Conservation (phyloP, 2,888 invertebrate species). For the Ferrisia virgata region DNA sequence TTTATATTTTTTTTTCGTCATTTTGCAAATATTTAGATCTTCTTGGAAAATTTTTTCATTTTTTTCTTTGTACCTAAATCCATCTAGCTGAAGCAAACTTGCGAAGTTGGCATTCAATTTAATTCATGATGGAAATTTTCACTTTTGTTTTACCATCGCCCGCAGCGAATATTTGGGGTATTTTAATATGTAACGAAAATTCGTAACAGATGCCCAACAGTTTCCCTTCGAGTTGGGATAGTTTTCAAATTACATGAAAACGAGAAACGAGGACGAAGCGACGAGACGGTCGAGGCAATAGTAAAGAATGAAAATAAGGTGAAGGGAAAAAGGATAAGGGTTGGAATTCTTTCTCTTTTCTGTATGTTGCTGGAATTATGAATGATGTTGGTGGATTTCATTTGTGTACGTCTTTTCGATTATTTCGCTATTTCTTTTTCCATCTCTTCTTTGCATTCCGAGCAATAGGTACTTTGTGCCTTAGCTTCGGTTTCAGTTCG, state of each 20-base stretch:
- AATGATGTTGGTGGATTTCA: not conserved
- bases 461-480: too few relatives aligned
- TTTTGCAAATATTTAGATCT: not conserved
- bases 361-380: not conserved
- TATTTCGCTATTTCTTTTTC: not conserved
- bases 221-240: not conserved
- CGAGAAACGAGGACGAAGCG: too few relatives aligned
- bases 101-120: not conserved
- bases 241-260: not conserved
- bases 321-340: not conserved
- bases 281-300: too few relatives aligned
- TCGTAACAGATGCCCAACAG: not conserved
- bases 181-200: not conserved
- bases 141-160: not conserved
- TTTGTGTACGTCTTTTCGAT: constrained; percentile 4
- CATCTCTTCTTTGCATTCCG: not conserved
- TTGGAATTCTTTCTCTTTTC: not conserved
- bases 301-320: too few relatives aligned
- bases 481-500: not conserved
- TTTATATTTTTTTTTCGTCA: not conserved
- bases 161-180: not conserved
- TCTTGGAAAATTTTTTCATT: not conserved
- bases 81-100: too few relatives aligned
- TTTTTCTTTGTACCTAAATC: not conserved
- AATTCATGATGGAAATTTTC: not conserved